Evolutionary conservation across 2,113 vertebrate genomes (phyloP), one percentile per base, ranked within the genome.

Genomic region (Sakesphorus luctuosus): DNA sequence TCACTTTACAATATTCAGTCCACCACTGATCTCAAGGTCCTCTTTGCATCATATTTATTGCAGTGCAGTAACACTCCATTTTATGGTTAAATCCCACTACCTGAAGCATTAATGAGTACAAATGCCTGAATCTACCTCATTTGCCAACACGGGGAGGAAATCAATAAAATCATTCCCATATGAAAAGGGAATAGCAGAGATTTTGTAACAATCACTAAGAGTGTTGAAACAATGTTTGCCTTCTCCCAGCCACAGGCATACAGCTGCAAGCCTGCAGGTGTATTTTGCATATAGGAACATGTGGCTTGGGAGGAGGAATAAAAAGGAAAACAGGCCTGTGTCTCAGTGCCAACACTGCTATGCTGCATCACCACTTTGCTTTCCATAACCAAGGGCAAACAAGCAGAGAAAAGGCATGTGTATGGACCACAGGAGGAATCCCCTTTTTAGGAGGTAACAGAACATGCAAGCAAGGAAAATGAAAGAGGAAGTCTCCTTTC

Each of bases 261-360:
- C 0, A 46, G 33, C 2, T 87, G 46, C 31, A 62, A 85, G 23
- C 46, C 14, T 66, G 7, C 55, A 84, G 33, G 28, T 38, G 18
- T 49, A 9, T 33, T 77, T 23, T 36, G 38, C n/a, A 21, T 4
- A 65, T 3, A 2, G 2, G 38, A 78, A 78, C 1, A 4, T 1
- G 1, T 35, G 29, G 52, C 38, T 0, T 29, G 24, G 28, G 13
- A 53, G 28, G 66, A 50, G 13, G 56, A 90, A 59, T 2, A 73
- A 52, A 46, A 26, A 28, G 2, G 3, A 8, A 71, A 65, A 36
- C 55, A 21, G 1, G 20, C 21, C 68, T 71, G 69, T 25, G 15
- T 23, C 25, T 67, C 61, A 35, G 33, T 14, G 16, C 61, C 84
- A 53, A 71, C 33, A 53, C 18, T 82, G 49, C 53, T 55, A 18